Conservation (phyloP, 2,113 vertebrate species). For the Anguilla japonica region DNA sequence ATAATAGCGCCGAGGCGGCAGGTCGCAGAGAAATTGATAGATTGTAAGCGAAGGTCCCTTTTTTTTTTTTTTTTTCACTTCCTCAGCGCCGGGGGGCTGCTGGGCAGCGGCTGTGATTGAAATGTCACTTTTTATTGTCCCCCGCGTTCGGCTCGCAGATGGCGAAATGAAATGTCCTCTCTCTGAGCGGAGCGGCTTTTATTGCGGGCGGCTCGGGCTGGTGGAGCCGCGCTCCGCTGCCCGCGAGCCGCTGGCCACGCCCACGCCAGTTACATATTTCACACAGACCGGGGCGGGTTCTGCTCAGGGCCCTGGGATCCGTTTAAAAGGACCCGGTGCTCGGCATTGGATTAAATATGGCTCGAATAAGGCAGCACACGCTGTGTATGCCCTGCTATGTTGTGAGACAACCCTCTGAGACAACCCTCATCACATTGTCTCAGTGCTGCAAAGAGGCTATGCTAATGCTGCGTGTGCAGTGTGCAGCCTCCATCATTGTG, state of each 20-base stretch:
- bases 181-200: not conserved
- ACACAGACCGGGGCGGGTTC: not conserved
- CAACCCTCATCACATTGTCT: not conserved
- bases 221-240: not conserved
- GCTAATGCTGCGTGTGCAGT: too few relatives aligned
- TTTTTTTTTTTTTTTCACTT: slow-evolving; percentile 1
- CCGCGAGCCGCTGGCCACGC: not conserved
- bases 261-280: not conserved
- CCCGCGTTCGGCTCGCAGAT: not conserved
- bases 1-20: not conserved
- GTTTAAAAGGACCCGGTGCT: not conserved
- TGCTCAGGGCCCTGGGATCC: not conserved
- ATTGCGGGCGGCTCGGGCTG: not conserved
- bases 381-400: not conserved
- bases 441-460: not conserved
- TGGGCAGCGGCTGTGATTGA: not conserved
- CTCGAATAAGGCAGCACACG: not conserved
- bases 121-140: slow-evolving; percentile 30
- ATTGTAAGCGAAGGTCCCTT: not conserved
- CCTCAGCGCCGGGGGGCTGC: slow-evolving; percentile 5
- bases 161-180: slow-evolving; percentile 5
- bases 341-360: not conserved
- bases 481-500: not conserved
- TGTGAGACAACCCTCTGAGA: not conserved
- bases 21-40: slow-evolving; percentile 14